Base-by-base conservation (phyloP, 1,140 invertebrate genomes). In the Kradibia gibbosae region DNA sequence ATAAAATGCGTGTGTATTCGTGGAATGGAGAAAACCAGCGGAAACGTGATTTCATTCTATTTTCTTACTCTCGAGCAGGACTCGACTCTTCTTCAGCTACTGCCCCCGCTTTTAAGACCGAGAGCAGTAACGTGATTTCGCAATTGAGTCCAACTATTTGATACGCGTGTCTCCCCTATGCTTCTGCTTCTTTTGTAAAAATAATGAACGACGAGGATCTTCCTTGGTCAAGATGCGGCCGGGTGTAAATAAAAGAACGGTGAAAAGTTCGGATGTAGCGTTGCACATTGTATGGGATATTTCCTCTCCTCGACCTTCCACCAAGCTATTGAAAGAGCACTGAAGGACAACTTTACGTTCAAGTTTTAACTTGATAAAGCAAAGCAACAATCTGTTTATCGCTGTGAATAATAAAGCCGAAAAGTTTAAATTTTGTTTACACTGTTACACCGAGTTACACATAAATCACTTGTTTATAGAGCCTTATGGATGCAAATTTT, bases 21-120 rank as follows among this genome's bases (percentile, higher is more conserved):
- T n/a, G 34, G 20, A 39, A 67, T n/a, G 34, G 62, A 67, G 62
- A 67, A 11, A 67, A 67, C 5, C 34, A 65, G 25, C n/a, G 10
- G 60, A 70, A 7, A 79, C 53, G 48, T 79, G 67, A 79, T 79
- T 79, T 72, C 77, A 57, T 79, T 72, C 67, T 36, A 57, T 72
- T 71, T 79, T 71, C 67, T 57, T 36, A 31, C 31, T 34, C 74
- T 76, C 73, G 31, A 53, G 45, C 71, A 15, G 28, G 50, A 57
- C 34, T 25, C 48, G 48, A 22, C 28, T 55, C 53, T 53, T 11
- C 72, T 53, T 1, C 13, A 39, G 13, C 73, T 53, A 76, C 25
- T 22, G 34, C 67, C 15, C 11, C 45, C 42, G 50, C 15, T 57
- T 79, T 79, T 42, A 15, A 13, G n/a, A 71, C 25, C 10, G 42